Conservation (phyloP, 92 coral and sea anemone species). For the Bergia puertoricense region DNA sequence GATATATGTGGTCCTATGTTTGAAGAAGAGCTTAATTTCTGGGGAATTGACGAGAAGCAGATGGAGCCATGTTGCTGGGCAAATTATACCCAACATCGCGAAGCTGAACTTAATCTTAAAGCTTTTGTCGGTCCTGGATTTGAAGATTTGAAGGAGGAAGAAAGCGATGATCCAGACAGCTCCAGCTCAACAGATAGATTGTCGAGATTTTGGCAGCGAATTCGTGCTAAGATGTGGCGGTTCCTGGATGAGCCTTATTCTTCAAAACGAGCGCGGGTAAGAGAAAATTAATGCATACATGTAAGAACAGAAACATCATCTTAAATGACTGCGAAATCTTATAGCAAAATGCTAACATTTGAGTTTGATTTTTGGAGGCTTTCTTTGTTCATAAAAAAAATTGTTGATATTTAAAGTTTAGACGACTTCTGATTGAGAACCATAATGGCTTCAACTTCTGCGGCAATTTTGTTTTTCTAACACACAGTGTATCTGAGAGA, state of each 20-base stretch:
- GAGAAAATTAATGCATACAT: conserved; percentile 1
- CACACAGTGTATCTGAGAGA: not conserved
- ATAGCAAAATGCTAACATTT: not conserved
- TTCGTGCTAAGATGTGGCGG: conserved; percentile 80
- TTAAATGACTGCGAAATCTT: not conserved
- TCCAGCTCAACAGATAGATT: conserved; percentile 53
- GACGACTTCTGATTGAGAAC: not conserved
- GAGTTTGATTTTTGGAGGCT: not conserved
- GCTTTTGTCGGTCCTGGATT: conserved; percentile 92
- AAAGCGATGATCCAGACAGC: conserved; percentile 51
- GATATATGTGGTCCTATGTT: conserved; percentile 93
- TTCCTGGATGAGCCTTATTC: conserved; percentile 84
- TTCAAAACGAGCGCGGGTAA: conserved; percentile 78
- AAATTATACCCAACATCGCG: conserved; percentile 80
- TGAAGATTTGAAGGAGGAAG: conserved; percentile 58
- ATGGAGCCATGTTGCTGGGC: conserved; percentile 98
- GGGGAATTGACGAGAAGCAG: conserved; percentile 94
- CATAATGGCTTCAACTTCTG: not conserved
- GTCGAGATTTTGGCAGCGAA: conserved; percentile 59
- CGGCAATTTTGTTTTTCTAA: conserved; percentile 3
- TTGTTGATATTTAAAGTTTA: not conserved
- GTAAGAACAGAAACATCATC: not conserved
- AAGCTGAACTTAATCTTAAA: conserved; percentile 83
- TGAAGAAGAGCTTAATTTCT: conserved; percentile 81
- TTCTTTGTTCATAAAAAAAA: not conserved